Conservation (phyloP, 2,888 invertebrate species). For the Xylota segnis region DNA sequence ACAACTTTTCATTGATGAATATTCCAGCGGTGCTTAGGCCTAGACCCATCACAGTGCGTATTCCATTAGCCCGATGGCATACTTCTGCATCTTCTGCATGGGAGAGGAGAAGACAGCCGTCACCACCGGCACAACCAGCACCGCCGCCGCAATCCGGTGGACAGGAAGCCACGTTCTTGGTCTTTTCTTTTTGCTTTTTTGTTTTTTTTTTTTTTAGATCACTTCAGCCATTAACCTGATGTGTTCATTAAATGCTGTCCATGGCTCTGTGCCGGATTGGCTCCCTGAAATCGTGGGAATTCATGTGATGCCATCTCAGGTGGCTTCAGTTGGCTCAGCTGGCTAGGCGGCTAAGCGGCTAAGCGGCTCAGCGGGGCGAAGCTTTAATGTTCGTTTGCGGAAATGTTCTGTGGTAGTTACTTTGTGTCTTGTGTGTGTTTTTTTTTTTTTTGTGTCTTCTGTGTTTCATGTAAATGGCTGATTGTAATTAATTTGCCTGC, state of each 20-base stretch:
- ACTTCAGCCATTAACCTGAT: constrained; percentile 70
- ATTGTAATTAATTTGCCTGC: constrained; percentile 64
- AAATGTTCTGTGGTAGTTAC: constrained; percentile 58
- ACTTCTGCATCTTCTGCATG: constrained; percentile 39
- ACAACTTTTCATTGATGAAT: constrained; percentile 70
- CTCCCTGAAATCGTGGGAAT: constrained; percentile 74
- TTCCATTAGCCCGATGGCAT: constrained; percentile 55
- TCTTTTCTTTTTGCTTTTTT: constrained; percentile 9
- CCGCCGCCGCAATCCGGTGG: constrained; percentile 37
- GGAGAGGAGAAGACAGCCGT: constrained; percentile 1
- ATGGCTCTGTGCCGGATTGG: constrained; percentile 54
- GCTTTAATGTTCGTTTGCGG: constrained; percentile 69
- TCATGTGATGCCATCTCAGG: constrained; percentile 56
- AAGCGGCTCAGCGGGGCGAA: constrained; percentile 41
- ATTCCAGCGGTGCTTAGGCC: constrained; percentile 47
- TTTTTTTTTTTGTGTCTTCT: not conserved
- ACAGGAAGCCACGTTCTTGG: constrained; percentile 62
- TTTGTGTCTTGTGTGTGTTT: constrained; percentile 37
- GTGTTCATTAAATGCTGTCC: constrained; percentile 72
- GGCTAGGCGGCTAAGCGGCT: constrained; percentile 3
- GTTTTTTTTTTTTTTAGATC: constrained; percentile 55
- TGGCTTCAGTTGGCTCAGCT: constrained; percentile 11
- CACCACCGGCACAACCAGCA: constrained; percentile 22
- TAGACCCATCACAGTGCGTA: constrained; percentile 14
- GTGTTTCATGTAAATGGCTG: constrained; percentile 36